phyloP scores from a whole-genome alignment of 2,888 invertebrate genomes.

The Maniola hyperantus region DNA sequence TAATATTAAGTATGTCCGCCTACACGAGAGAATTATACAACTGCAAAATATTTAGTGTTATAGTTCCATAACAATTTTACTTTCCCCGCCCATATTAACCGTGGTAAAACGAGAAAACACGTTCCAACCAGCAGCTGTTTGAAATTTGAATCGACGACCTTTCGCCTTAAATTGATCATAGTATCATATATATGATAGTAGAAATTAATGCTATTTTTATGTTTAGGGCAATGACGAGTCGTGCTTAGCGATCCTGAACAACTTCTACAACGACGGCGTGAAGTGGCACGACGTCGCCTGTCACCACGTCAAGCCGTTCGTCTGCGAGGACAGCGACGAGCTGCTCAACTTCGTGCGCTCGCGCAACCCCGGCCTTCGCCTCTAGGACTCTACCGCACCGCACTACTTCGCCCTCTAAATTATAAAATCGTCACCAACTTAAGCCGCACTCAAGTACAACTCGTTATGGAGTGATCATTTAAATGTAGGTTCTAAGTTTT shows the following conservation, averaged over 20 bases:
- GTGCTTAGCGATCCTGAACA: slow-evolving; percentile 93
- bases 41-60: too few relatives aligned
- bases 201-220: not conserved
- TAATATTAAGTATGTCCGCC: too few relatives aligned
- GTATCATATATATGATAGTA: not conserved
- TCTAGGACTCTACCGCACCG: slow-evolving; percentile 74
- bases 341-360: slow-evolving; percentile 94
- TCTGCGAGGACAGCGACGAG: slow-evolving; percentile 96
- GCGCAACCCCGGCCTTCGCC: slow-evolving; percentile 92
- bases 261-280: slow-evolving; percentile 94
- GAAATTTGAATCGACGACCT: too few relatives aligned
- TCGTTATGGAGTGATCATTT: not conserved
- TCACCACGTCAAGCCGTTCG: slow-evolving; percentile 93
- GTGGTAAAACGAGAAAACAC: too few relatives aligned
- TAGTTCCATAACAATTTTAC: too few relatives aligned
- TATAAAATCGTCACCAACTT: slow-evolving; percentile 24
- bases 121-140: too few relatives aligned
- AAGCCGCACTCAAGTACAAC: not conserved
- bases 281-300: slow-evolving; percentile 95
- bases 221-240: slow-evolving; percentile 94
- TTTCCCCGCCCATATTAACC: too few relatives aligned
- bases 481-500: not conserved
- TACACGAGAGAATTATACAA: too few relatives aligned
- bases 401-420: slow-evolving; percentile 54
- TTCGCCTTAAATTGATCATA: not conserved